Evolutionary conservation across 2,113 vertebrate species (phyloP), one percentile per base, ranked within the genome.

Genomic region (Toxotes jaculatrix): DNA sequence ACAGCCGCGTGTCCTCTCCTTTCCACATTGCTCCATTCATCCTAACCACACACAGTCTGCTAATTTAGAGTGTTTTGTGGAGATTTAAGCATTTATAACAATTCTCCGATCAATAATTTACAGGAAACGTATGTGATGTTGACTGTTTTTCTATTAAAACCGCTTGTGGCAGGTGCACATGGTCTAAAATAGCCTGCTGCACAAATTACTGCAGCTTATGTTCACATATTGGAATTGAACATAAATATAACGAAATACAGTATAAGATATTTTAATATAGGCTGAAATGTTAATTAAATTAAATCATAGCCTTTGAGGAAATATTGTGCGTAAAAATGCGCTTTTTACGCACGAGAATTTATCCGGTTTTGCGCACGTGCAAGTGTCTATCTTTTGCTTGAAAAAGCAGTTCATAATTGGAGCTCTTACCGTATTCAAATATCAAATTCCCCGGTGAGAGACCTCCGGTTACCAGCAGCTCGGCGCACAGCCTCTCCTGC

Each of bases 401-500:
- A 47, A 70, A 45, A 60, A 34, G 0, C 51, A 27, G 27, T 27
- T 21, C 1, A 27, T 61, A 40, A 23, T 17, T n/a, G 56, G 63
- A 65, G 53, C 7, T 61, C 74, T 74, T 84, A 90, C 84, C 88
- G 64, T 84, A 31, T 51, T 40, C 0, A 74, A 59, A 72, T 5
- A 36, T 66, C 3, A 6, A 43, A 71, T 34, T 66, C 49, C 57
- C 36, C 13, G 77, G 47, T 87, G 60, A 74, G 0, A n/a, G 83
- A 80, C 36, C 36, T 65, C 43, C 21, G 51, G 60, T 73, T 19
- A 19, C 16, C 43, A 3, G 36, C 63, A 61, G 62, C 43, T 76
- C 82, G 34, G 60, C 56, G 66, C 75, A 36, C 71, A 56, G n/a
- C 38, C 40, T 31, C 40, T 79, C 63, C 27, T 40, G 73, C 69